phyloP scores from a whole-genome alignment of 2,113 vertebrate species.

The Merops nubicus region DNA sequence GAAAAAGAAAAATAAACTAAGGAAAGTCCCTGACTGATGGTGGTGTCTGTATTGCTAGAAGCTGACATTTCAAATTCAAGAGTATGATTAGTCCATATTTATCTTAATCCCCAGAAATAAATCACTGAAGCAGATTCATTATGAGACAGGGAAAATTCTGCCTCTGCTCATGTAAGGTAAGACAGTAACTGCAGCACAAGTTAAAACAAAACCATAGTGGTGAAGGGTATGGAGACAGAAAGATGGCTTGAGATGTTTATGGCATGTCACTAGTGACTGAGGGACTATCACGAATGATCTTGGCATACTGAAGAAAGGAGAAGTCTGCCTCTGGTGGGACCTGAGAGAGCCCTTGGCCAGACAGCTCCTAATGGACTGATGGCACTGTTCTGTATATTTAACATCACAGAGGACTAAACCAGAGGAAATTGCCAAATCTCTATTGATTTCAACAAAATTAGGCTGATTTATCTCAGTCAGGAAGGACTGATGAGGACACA shows the following conservation, averaged over 20 bases:
- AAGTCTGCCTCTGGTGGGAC: not conserved
- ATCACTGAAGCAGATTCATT: not conserved
- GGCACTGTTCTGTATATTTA: not conserved
- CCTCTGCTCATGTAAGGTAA: rapidly evolving
- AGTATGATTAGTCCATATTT: not conserved
- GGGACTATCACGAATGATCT: not conserved
- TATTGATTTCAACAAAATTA: not conserved
- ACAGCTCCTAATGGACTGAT: not conserved
- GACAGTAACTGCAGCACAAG: not conserved
- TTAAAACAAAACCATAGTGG: not conserved
- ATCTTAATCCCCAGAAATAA: not conserved
- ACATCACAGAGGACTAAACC: not conserved
- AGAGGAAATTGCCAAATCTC: not conserved
- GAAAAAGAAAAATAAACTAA: constrained; percentile 13
- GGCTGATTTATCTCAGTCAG: not conserved
- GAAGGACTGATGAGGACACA: not conserved
- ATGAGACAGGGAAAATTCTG: not conserved
- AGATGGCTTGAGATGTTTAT: not conserved
- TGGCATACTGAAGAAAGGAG: not conserved
- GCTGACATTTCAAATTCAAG: not conserved
- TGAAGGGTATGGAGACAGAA: not conserved
- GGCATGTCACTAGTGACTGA: not conserved
- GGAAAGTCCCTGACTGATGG: not conserved
- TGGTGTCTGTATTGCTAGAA: not conserved
- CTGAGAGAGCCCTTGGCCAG: not conserved